Conservation (phyloP, 2,113 vertebrate genomes). For the Origma solitaria region DNA sequence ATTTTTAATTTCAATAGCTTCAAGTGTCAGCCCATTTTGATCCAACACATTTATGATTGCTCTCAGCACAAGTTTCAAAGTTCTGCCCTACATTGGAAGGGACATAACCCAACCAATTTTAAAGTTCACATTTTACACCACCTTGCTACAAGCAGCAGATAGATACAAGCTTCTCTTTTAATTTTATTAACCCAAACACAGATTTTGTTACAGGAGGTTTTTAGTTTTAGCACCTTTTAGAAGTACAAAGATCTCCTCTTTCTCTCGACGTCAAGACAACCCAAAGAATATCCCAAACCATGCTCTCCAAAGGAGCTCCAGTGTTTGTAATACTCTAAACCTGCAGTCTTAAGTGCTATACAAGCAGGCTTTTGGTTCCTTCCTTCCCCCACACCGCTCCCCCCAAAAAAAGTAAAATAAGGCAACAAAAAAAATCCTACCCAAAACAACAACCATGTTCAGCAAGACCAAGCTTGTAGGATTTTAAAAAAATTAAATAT, state of each 20-base stretch:
- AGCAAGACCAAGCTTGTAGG: not conserved
- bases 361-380: not conserved
- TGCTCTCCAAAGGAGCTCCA: not conserved
- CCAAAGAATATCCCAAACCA: not conserved
- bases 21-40: not conserved
- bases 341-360: not conserved
- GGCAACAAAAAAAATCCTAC: not conserved
- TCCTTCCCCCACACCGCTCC: rapidly evolving
- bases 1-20: not conserved
- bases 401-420: not conserved
- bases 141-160: not conserved
- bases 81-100: not conserved
- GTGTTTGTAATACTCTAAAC: not conserved
- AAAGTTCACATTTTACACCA: not conserved
- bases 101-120: not conserved
- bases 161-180: not conserved
- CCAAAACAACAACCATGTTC: not conserved
- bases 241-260: not conserved
- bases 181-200: not conserved
- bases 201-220: not conserved
- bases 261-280: not conserved
- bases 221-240: not conserved
- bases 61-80: not conserved
- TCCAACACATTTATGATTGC: not conserved
- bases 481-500: not conserved